phyloP scores from a whole-genome alignment of 2,797 vertebrate species.

The Diplodus sargus region DNA sequence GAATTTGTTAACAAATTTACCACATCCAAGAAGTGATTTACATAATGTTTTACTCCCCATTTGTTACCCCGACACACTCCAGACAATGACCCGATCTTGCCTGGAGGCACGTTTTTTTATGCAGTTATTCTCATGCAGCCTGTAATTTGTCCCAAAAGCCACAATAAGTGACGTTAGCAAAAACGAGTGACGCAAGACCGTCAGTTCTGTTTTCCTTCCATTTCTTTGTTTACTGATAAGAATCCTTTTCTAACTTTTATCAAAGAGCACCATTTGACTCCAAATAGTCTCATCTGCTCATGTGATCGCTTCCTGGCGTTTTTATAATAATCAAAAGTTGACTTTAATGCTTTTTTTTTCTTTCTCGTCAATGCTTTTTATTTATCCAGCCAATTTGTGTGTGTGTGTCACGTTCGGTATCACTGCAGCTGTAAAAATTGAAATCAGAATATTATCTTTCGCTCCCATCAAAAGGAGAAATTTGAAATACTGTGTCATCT shows the following conservation, averaged over 20 bases:
- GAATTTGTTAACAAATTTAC: slow-evolving; percentile 5
- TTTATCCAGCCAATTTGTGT: background rate
- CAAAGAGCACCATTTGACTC: background rate
- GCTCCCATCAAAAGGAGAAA: background rate
- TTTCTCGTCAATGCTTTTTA: background rate
- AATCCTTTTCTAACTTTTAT: background rate
- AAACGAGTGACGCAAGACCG: background rate
- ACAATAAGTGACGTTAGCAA: background rate
- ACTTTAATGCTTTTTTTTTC: background rate
- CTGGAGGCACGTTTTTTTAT: background rate
- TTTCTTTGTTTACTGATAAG: background rate
- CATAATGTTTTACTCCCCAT: background rate
- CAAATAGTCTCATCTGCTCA: background rate
- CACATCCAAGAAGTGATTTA: slow-evolving; percentile 7
- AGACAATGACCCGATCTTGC: background rate
- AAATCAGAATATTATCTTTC: background rate
- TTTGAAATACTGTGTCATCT: no score
- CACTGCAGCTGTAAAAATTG: background rate
- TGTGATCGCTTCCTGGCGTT: background rate
- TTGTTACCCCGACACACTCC: background rate
- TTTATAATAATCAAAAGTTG: background rate
- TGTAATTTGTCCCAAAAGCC: background rate
- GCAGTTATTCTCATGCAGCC: no score
- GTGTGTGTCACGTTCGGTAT: background rate
- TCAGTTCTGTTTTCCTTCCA: background rate